Conservation (phyloP, 1,140 invertebrate genomes). For the Drosophila repleta region DNA sequence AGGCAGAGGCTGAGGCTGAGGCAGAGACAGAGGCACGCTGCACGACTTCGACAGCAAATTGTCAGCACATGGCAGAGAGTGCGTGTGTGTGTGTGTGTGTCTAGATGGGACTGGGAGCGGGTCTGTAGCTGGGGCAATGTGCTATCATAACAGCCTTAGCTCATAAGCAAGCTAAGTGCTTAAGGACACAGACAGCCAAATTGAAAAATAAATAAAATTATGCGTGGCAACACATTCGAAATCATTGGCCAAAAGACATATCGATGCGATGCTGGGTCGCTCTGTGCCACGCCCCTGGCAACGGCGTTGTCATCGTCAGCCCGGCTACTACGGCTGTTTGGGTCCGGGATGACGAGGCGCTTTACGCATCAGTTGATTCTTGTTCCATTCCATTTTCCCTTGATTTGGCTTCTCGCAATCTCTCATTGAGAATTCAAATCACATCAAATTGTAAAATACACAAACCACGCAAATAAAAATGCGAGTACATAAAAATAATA, state of each 20-base stretch:
- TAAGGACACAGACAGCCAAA: conserved; percentile 58
- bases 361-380: conserved; percentile 60
- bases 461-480: conserved; percentile 77
- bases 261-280: conserved; percentile 40
- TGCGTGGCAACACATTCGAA: conserved; percentile 68
- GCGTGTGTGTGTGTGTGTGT: conserved; percentile 19
- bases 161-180: conserved; percentile 57
- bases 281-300: conserved; percentile 2
- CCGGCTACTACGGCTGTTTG: conserved; percentile 7
- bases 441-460: conserved; percentile 80
- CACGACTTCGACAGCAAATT: conserved; percentile 32
- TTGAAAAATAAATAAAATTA: conserved; percentile 82
- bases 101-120: no score
- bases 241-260: conserved; percentile 58
- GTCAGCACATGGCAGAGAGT: conserved; percentile 36
- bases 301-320: conserved; percentile 24
- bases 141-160: conserved; percentile 65
- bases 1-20: background rate
- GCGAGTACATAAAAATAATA: conserved; percentile 78
- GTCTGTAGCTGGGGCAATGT: background rate
- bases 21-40: background rate
- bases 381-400: conserved; percentile 39
- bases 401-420: conserved; percentile 42
- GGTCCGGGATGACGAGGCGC: conserved; percentile 30
- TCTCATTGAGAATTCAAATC: conserved; percentile 75